Conservation (phyloP, 2,797 vertebrate species). For the Anniella stebbinsi region DNA sequence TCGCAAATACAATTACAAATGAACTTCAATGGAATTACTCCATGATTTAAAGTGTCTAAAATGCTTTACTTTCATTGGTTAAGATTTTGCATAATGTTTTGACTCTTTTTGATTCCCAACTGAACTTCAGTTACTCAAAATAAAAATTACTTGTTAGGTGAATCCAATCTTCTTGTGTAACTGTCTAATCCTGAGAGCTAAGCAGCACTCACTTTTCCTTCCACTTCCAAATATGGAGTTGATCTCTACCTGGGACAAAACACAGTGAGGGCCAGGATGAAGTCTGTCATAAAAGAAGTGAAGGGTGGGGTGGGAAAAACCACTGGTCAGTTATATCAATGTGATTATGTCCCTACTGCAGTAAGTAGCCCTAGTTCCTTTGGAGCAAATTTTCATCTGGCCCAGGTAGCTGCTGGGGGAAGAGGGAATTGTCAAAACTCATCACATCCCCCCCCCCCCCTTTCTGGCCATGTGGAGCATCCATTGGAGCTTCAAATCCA, state of each 20-base stretch:
- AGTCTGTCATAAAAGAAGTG: neutral
- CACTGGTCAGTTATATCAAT: neutral
- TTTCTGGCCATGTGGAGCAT: neutral
- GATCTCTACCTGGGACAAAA: neutral
- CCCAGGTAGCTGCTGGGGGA: neutral
- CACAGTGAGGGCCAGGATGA: neutral
- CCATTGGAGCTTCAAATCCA: neutral
- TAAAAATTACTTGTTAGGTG: neutral
- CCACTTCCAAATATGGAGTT: neutral
- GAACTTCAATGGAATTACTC: neutral
- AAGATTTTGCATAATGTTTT: neutral
- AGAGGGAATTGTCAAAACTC: neutral
- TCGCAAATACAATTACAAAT: neutral
- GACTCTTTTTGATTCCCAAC: neutral
- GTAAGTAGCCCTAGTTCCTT: neutral
- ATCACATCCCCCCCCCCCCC: neutral
- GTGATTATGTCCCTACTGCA: neutral
- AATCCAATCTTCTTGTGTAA: neutral
- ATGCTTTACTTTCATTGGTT: neutral
- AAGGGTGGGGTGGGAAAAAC: no score
- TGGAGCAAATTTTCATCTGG: neutral
- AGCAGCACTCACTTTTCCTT: neutral
- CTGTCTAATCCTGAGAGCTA: neutral
- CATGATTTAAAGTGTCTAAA: neutral
- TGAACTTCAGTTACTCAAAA: neutral